Base-by-base conservation (phyloP, 2,888 invertebrate species). In the Homarus gammarus region DNA sequence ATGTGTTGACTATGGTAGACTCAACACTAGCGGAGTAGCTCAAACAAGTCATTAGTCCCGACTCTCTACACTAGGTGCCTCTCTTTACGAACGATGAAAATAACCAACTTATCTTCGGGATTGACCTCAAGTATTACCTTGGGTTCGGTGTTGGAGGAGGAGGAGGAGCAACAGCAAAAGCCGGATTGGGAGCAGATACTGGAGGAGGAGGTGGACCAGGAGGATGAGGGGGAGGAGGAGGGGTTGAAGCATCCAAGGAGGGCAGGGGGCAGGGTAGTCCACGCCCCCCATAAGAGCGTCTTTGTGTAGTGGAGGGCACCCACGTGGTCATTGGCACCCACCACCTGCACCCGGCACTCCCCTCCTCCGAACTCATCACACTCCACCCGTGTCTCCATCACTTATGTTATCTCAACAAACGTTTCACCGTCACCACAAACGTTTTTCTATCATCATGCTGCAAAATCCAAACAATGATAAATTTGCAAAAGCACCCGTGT, bases 381-480 rank as follows among this genome's bases (percentile, higher is more conserved):
- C 33, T 51, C 56, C 38, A 78, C 51, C 33, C 31, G n/a, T 27
- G 56, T 78, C 56, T 78, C 56, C 78, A 33, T 78, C 56, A 31
- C 33, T 22, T 56, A 8, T 49, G 49, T 15, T 1, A 12, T n/a
- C n/a, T n/a, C n/a, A n/a, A n/a, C n/a, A n/a, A n/a, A n/a, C n/a
- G n/a, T n/a, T n/a, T n/a, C n/a, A n/a, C n/a, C n/a, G n/a, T n/a
- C n/a, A n/a, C n/a, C n/a, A n/a, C n/a, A n/a, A n/a, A n/a, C n/a
- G n/a, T n/a, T n/a, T n/a, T n/a, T n/a, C n/a, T n/a, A n/a, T n/a
- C n/a, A n/a, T n/a, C n/a, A n/a, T n/a, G n/a, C n/a, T n/a, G n/a
- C n/a, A n/a, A n/a, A n/a, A n/a, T n/a, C n/a, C n/a, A n/a, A n/a
- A n/a, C n/a, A n/a, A n/a, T n/a, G n/a, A n/a, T n/a, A n/a, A n/a